phyloP scores from a whole-genome alignment of 1,140 invertebrate genomes.

The Ceratoteleas bidentatus region DNA sequence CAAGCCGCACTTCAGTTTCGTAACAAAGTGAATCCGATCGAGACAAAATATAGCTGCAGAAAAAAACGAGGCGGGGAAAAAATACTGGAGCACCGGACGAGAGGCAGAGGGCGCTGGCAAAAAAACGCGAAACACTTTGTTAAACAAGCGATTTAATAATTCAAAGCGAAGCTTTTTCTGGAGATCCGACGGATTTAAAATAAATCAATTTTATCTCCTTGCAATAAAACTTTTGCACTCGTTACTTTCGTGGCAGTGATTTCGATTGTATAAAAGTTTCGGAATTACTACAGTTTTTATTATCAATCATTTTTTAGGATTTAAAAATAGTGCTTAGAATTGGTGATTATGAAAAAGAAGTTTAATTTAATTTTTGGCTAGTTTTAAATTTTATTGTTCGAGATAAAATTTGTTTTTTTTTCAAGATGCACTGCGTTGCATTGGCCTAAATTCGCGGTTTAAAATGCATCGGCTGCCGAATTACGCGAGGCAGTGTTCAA shows the following conservation, averaged over 20 bases:
- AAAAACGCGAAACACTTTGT: slow-evolving; percentile 38
- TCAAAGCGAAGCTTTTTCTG: slow-evolving; percentile 36
- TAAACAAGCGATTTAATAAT: slow-evolving; percentile 51
- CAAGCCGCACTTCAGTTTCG: slow-evolving; percentile 63
- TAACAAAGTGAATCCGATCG: slow-evolving; percentile 61
- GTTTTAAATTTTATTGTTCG: too few relatives aligned
- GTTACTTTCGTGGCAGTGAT: slow-evolving; percentile 16
- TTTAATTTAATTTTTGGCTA: too few relatives aligned
- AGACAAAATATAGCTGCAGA: slow-evolving; percentile 30
- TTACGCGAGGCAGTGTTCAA: slow-evolving; percentile 22
- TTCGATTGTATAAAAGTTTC: slow-evolving; percentile 37
- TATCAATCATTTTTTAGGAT: slow-evolving; percentile 14
- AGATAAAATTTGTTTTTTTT: too few relatives aligned
- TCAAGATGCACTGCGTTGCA: too few relatives aligned
- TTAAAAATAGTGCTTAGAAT: too few relatives aligned
- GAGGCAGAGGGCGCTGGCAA: slow-evolving; percentile 17
- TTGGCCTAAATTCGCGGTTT: slow-evolving; percentile 12
- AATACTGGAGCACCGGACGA: slow-evolving; percentile 4
- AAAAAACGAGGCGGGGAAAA: slow-evolving; percentile 10
- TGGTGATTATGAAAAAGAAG: too few relatives aligned
- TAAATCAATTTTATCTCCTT: slow-evolving; percentile 38
- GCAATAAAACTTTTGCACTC: slow-evolving; percentile 35
- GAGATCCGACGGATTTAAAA: slow-evolving; percentile 25
- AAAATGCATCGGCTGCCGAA: slow-evolving; percentile 11
- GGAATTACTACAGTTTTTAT: slow-evolving; percentile 7